Evolutionary conservation across 2,797 vertebrate genomes (phyloP), one percentile per base, ranked within the genome.

Genomic region (Capromys pilorides): DNA sequence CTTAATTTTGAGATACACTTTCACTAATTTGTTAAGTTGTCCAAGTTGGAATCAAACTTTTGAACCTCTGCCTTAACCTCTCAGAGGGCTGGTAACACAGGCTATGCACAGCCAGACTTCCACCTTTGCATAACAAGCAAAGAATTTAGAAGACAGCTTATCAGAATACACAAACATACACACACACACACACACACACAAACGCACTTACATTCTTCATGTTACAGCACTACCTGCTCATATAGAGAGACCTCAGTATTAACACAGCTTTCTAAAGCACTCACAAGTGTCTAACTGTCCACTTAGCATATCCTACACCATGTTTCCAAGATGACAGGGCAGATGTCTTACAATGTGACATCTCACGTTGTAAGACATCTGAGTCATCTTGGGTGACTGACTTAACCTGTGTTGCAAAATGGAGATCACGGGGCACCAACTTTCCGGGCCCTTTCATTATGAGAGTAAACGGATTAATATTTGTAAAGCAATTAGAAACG

Each of bases 161-260:
- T 80, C 36, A 95, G 94, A 92, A 80, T 41, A 92, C 54, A n/a
- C 14, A 61, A 85, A 93, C 69, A 73, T 57, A 51, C 82, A 73
- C 61, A 51, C 82, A 73, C 61, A 51, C 82, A 73, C 61, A 51
- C 82, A 73, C 61, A 51, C 82, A 73, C 61, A 51, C 82, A 73
- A 57, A 51, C 80, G 69, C 61, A 51, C 80, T 86, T 88, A 79
- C 73, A 83, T 85, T 62, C 95, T 90, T 92, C 79, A 79, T 94
- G 84, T 67, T 41, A 33, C 49, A 59, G 11, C 0, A 5, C 39
- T 39, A 86, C 78, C 51, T 78, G 88, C 51, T 85, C 45, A n/a
- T 94, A 62, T 24, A 59, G 36, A 49, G 2, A 24, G 39, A 90
- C 24, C 36, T 22, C 1, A 7, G 24, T 54, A n/a, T 61, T 66